Percentiles rank a stretch among this genome's conserved stretches.
Evolutionary conservation across 2,797 vertebrate species (phyloP).

Genomic region (Acanthis flammea): DNA sequence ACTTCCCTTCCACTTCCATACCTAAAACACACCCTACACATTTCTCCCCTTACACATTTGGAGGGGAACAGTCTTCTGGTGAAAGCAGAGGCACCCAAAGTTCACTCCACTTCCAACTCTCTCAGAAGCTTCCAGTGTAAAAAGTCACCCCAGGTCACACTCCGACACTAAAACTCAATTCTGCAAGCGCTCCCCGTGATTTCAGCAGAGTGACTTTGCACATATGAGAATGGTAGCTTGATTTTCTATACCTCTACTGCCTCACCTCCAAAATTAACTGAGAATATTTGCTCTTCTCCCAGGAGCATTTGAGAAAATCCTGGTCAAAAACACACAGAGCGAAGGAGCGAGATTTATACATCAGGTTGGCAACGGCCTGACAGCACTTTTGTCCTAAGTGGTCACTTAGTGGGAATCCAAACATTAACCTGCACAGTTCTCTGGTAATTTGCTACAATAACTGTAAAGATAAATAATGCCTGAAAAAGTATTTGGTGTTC

Average conservation of each 20-base stretch:
- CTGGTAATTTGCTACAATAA: neutral
- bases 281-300: neutral
- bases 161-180: fast-evolving
- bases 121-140: neutral
- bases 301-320: neutral
- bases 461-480: neutral
- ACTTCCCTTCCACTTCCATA: neutral
- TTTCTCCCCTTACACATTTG: neutral
- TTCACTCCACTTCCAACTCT: neutral
- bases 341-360: neutral
- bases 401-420: neutral
- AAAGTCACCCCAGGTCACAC: neutral
- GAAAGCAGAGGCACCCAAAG: neutral
- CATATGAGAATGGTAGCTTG: neutral
- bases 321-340: neutral
- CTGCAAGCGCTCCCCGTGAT: neutral
- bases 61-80: neutral
- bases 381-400: neutral
- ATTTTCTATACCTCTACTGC: neutral
- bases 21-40: conserved; percentile 9
- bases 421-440: neutral
- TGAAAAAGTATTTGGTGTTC: neutral
- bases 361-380: neutral
- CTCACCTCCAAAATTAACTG: neutral
- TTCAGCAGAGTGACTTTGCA: neutral